These are phyloP conservation scores for Ageneiosus marmoratus DNA, from an alignment of 2,113 vertebrate genomes.

Conservation along the genomic window DNA sequence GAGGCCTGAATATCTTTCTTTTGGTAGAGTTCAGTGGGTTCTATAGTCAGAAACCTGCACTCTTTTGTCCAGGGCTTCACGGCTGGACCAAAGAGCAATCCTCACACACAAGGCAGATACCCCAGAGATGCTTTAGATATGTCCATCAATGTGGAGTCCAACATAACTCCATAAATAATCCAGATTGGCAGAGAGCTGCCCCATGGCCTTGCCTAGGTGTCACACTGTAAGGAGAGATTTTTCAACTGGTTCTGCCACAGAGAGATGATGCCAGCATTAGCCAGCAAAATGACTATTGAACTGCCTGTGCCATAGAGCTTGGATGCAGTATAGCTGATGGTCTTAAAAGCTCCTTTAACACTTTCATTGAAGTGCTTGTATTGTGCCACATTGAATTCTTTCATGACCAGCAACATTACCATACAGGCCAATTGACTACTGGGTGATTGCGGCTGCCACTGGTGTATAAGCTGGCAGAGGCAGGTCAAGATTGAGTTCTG, in stretches of 20 bases:
- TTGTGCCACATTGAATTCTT: background rate
- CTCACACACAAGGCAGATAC: background rate
- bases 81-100: background rate
- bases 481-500: background rate
- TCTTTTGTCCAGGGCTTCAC: background rate
- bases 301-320: too few species aligned
- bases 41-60: background rate
- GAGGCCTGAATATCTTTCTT: conserved; percentile 29
- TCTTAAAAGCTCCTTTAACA: background rate
- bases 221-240: background rate
- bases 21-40: background rate
- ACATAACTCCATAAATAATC: background rate
- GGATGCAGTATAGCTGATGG: background rate
- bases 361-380: background rate
- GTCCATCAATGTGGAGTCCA: background rate
- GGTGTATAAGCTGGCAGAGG: background rate
- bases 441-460: background rate
- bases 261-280: too few species aligned
- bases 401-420: background rate
- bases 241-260: background rate
- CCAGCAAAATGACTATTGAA: background rate
- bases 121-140: background rate
- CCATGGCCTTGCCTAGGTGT: background rate
- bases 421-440: background rate
- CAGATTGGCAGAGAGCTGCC: background rate